Conservation (phyloP, 2,888 invertebrate species). For the Slavum lentiscoides region DNA sequence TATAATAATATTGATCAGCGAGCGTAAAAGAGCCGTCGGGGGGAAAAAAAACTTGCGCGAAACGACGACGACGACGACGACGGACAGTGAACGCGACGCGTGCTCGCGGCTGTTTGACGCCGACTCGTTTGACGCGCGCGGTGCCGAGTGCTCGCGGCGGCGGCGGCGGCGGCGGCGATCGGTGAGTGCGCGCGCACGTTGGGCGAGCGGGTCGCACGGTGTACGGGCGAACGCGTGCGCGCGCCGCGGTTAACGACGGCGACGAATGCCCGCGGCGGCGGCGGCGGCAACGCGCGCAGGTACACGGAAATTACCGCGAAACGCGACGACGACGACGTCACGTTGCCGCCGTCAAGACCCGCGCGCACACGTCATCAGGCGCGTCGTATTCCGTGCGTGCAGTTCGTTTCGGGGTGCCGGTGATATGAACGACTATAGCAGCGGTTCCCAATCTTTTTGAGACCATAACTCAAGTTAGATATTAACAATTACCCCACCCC, state of each 20-base stretch:
- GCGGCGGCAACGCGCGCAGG: too few relatives aligned
- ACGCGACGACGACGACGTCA: too few relatives aligned
- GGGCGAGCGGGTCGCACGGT: neutral
- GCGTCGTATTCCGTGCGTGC: too few relatives aligned
- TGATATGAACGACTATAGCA: too few relatives aligned
- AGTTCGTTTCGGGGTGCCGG: too few relatives aligned
- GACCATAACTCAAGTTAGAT: too few relatives aligned
- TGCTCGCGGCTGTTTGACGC: constrained; percentile 36
- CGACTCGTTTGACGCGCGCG: constrained; percentile 19
- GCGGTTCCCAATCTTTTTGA: too few relatives aligned
- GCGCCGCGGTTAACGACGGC: neutral
- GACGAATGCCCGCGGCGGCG: neutral
- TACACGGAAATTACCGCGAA: too few relatives aligned
- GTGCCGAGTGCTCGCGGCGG: neutral
- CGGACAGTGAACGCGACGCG: constrained; percentile 21
- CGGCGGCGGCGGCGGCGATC: neutral
- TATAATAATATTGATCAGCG: too few relatives aligned
- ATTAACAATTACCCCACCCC: too few relatives aligned
- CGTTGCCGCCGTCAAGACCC: too few relatives aligned
- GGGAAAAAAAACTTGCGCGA: neutral
- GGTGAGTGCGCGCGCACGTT: neutral
- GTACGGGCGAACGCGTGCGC: constrained; percentile 8
- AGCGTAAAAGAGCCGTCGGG: neutral
- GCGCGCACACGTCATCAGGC: too few relatives aligned
- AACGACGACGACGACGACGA: neutral